These are phyloP conservation scores for Zosterops lateralis DNA, from an alignment of 2,113 vertebrate genomes.

Conservation along the genomic window DNA sequence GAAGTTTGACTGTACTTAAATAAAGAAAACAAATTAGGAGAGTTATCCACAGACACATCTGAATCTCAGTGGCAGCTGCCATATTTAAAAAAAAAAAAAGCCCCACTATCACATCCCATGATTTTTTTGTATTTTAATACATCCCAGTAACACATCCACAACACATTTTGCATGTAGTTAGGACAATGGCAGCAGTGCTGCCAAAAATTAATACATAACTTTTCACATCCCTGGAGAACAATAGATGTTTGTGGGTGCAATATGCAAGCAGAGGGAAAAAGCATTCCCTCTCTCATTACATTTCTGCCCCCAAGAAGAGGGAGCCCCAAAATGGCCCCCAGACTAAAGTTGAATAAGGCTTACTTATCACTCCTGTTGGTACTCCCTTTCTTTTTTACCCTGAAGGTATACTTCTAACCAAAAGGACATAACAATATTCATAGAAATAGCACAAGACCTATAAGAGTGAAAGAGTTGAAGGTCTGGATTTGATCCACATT, in stretches of 20 bases:
- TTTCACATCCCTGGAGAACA: neutral
- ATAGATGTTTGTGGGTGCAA: accelerated
- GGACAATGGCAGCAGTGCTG: neutral
- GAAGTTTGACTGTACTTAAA: constrained; percentile 28
- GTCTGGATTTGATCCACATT: neutral
- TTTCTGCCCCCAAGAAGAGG: neutral
- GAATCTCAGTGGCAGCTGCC: constrained; percentile 36
- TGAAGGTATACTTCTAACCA: neutral
- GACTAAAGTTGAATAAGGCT: neutral
- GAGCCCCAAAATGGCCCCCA: neutral
- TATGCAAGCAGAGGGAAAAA: neutral
- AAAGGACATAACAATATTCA: neutral
- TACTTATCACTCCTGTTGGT: neutral
- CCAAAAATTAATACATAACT: neutral
- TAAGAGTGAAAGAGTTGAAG: neutral
- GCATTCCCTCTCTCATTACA: accelerated
- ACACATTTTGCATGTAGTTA: neutral
- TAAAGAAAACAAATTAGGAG: constrained; percentile 40
- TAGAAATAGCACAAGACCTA: neutral
- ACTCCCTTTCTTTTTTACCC: accelerated
- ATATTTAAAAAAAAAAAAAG: neutral
- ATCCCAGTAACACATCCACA: neutral
- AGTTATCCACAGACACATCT: neutral
- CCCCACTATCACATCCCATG: neutral
- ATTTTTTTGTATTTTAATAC: neutral